Percentiles rank a stretch among this genome's conserved stretches.
These are phyloP conservation scores for Trissolcus basalis DNA, from an alignment of 1,140 invertebrate genomes.

Conservation along the genomic window DNA sequence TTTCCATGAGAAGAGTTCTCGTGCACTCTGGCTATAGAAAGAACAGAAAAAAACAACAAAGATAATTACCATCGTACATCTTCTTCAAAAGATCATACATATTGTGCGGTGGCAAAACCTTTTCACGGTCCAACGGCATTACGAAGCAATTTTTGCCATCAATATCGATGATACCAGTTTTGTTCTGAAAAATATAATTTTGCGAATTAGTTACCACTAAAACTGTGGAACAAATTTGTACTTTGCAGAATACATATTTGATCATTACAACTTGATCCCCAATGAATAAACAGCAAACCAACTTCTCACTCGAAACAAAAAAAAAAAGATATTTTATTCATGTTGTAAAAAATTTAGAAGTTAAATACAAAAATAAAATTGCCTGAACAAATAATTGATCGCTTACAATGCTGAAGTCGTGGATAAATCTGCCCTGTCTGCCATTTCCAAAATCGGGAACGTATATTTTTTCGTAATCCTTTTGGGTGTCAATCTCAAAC, in stretches of 20 bases:
- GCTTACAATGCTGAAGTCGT: constrained; percentile 88
- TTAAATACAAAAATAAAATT: constrained; percentile 20
- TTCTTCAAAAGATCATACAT: constrained; percentile 88
- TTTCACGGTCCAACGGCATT: constrained; percentile 88
- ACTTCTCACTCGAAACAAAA: no score
- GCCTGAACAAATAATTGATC: no score
- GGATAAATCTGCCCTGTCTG: constrained; percentile 87
- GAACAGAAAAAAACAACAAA: constrained; percentile 8
- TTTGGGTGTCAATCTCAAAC: constrained; percentile 84
- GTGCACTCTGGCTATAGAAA: background rate
- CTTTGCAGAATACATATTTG: no score
- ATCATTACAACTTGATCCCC: no score
- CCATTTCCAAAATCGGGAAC: constrained; percentile 88
- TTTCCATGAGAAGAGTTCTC: background rate
- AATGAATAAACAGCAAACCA: no score
- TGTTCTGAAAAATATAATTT: constrained; percentile 77
- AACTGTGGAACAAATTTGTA: no score
- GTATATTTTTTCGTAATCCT: constrained; percentile 85
- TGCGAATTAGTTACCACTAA: no score
- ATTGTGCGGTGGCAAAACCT: constrained; percentile 85
- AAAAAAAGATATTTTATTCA: no score
- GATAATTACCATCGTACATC: constrained; percentile 81
- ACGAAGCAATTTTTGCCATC: constrained; percentile 88
- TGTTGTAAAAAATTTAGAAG: no score
- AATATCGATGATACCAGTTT: constrained; percentile 90